phyloP scores from a whole-genome alignment of 2,888 invertebrate genomes.

The Crossocerus cetratus region DNA sequence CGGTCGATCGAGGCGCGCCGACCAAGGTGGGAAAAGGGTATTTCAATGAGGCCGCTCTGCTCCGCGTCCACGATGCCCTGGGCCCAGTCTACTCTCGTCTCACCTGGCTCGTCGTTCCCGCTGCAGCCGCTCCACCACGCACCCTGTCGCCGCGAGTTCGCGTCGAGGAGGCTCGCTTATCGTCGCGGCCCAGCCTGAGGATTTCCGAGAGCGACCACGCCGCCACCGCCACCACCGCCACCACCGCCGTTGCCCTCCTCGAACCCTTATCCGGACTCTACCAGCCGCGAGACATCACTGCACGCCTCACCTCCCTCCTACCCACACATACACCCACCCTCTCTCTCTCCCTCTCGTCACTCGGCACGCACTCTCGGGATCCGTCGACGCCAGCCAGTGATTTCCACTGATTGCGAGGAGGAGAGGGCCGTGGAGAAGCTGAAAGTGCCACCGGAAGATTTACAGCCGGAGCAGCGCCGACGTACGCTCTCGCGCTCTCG shows the following conservation, averaged over 20 bases:
- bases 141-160: not conserved
- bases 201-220: constrained; percentile 7
- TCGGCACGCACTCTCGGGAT: not conserved
- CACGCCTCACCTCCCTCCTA: too few species aligned
- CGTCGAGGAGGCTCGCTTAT: constrained; percentile 18
- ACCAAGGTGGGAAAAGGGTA: constrained; percentile 26
- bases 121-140: constrained; percentile 16
- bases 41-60: constrained; percentile 32
- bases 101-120: constrained; percentile 21
- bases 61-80: constrained; percentile 37
- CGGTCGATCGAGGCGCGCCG: constrained; percentile 57
- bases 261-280: not conserved
- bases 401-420: not conserved
- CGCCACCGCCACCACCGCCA: too few species aligned
- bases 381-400: not conserved
- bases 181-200: constrained; percentile 28
- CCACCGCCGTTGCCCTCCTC: not conserved
- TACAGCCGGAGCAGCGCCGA: not conserved
- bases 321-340: too few species aligned
- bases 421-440: not conserved
- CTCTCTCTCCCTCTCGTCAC: not conserved
- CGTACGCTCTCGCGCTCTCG: too few species aligned
- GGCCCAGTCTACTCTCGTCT: constrained; percentile 15
- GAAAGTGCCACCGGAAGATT: not conserved
- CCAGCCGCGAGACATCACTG: not conserved